Evolutionary conservation across 1,140 invertebrate genomes (phyloP).

Genomic region (Andricus grossulariae): DNA sequence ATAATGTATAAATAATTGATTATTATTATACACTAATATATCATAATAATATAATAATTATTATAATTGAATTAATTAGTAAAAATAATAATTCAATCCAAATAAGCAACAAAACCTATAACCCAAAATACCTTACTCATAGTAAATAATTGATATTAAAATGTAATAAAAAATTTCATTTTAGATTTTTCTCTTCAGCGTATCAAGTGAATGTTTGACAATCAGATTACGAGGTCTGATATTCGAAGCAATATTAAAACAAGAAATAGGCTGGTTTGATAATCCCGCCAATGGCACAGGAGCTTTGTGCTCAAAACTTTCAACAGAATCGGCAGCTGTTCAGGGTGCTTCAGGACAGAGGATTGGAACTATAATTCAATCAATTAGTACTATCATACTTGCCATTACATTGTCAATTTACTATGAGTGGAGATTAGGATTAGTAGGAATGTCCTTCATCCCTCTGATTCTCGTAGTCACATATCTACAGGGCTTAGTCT

Average conservation of each 20-base stretch:
- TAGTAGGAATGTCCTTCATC: constrained; percentile 82
- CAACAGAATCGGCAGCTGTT: constrained; percentile 84
- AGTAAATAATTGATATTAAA: background rate
- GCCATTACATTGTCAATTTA: constrained; percentile 81
- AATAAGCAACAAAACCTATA: too few relatives aligned
- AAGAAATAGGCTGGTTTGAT: constrained; percentile 88
- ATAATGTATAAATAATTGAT: too few relatives aligned
- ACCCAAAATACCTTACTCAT: too few relatives aligned
- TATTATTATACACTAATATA: too few relatives aligned
- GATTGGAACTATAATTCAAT: constrained; percentile 83
- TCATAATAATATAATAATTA: too few relatives aligned
- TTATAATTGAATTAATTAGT: too few relatives aligned
- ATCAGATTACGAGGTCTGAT: constrained; percentile 79
- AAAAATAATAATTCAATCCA: too few relatives aligned
- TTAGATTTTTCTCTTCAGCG: constrained; percentile 77
- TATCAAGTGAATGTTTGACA: constrained; percentile 84
- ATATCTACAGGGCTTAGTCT: constrained; percentile 80
- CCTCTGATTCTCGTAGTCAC: constrained; percentile 81
- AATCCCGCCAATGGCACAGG: constrained; percentile 81
- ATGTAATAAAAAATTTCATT: constrained; percentile 23
- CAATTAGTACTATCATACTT: constrained; percentile 79
- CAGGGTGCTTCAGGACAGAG: constrained; percentile 87
- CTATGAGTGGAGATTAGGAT: constrained; percentile 84
- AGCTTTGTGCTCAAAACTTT: constrained; percentile 82
- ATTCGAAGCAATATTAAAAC: constrained; percentile 82